Evolutionary conservation across 2,797 vertebrate species (phyloP).

Genomic region (Eupleurogrammus muticus): DNA sequence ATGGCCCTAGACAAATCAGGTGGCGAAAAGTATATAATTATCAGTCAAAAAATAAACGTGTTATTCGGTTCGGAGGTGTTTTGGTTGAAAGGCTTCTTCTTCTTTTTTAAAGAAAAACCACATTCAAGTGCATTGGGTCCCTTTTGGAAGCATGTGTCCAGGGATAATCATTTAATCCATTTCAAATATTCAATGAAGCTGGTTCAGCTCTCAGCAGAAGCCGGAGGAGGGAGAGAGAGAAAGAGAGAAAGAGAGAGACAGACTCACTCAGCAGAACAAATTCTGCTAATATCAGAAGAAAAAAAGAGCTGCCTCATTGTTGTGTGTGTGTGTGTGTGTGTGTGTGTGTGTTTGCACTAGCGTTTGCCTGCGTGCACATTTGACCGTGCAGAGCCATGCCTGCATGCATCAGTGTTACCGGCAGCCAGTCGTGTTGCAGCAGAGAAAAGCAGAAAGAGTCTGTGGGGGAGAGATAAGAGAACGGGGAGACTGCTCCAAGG

Average conservation of each 20-base stretch:
- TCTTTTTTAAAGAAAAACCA: slow-evolving; percentile 28
- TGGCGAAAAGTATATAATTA: background rate
- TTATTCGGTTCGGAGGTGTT: slow-evolving; percentile 3
- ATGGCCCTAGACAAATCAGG: too few relatives aligned
- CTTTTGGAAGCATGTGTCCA: slow-evolving; percentile 41
- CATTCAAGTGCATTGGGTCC: slow-evolving; percentile 37
- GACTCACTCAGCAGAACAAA: slow-evolving; percentile 72
- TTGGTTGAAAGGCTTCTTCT: slow-evolving; percentile 1
- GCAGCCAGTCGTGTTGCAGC: slow-evolving; percentile 74
- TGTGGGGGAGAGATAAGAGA: slow-evolving; percentile 82
- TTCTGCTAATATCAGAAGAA: slow-evolving; percentile 67
- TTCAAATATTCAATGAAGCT: slow-evolving; percentile 64
- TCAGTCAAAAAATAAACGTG: slow-evolving; percentile 2
- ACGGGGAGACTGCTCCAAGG: slow-evolving; percentile 72
- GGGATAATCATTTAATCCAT: slow-evolving; percentile 71
- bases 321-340: slow-evolving; percentile 27
- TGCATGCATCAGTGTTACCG: slow-evolving; percentile 69
- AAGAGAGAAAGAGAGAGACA: slow-evolving; percentile 21
- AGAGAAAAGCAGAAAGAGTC: slow-evolving; percentile 74
- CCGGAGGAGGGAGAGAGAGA: slow-evolving; percentile 35
- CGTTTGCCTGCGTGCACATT: slow-evolving; percentile 55
- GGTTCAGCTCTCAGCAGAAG: slow-evolving; percentile 60
- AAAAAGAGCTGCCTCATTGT: slow-evolving; percentile 47
- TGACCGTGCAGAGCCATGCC: slow-evolving; percentile 52
- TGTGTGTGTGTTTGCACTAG: slow-evolving; percentile 27